Base-by-base conservation (phyloP, 2,888 invertebrate species). In the Campoplex nolae region DNA sequence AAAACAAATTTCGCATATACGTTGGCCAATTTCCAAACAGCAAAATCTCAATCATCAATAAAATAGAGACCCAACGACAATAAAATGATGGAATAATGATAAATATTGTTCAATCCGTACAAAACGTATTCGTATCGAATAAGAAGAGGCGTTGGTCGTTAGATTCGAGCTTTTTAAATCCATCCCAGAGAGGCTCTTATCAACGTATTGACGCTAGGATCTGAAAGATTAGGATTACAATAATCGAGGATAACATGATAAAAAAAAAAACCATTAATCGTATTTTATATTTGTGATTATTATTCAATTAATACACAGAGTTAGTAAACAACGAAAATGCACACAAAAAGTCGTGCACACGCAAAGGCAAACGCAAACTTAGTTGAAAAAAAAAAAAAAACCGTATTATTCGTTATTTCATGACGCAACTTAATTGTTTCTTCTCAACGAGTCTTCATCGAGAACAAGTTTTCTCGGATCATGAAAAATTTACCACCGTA, bases 251-350 rank as follows among this genome's bases (percentile, higher is more conserved):
- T 32, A 67, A 48, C 45, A 74, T 35, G 1, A 23, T 23, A 23
- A 23, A 23, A 38, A 38, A 54, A 32, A 54, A 68, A 51, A 78
- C 51, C 68, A 74, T 84, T 71, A 18, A 28, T 70, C 54, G 32
- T 54, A 75, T 32, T 84, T 77, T 32, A 54, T 81, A 81, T 84
- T 67, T 86, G 42, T 76, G 28, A 75, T 81, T 48, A 83, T 86
- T 48, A 62, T 79, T 81, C 18, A 86, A 74, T 84, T 54, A 83
- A 76, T 83, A 83, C 73, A 83, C 67, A 83, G 62, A 65, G 73
- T 85, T 85, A 87, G 85, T 85, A 73, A 74, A 79, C 62, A 48
- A 83, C 58, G 74, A 51, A 82, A 65, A 81, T 85, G 70, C 82
- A 48, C 67, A 76, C 67, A 78, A 32, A 58, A 76, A 76, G 23